Percentiles rank a stretch among this genome's conserved stretches.
phyloP scores from a whole-genome alignment of 2,888 invertebrate species.

The Metallyticus violacea region DNA sequence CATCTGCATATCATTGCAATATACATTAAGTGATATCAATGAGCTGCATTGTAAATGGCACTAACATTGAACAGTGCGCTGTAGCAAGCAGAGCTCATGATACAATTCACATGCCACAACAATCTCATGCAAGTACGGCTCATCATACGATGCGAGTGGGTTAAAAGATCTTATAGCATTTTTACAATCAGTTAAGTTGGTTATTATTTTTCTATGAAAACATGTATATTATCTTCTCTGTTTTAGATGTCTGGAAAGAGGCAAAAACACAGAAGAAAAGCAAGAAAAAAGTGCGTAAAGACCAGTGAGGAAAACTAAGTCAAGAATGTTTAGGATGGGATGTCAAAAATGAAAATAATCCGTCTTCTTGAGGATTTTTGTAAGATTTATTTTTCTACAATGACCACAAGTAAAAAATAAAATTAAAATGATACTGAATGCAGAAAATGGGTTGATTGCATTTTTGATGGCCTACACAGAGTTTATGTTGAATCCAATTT shows the following conservation, averaged over 20 bases:
- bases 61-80: too few species aligned
- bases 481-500: not conserved
- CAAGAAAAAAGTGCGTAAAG: slow-evolving; percentile 75
- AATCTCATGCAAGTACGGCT: too few species aligned
- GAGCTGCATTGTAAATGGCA: too few species aligned
- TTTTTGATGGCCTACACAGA: not conserved
- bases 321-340: not conserved
- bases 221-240: too few species aligned
- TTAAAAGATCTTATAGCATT: too few species aligned
- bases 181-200: too few species aligned
- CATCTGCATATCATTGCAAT: too few species aligned
- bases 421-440: not conserved
- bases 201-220: too few species aligned
- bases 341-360: slow-evolving; percentile 13
- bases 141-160: too few species aligned
- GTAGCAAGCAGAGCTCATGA: too few species aligned
- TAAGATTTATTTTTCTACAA: slow-evolving; percentile 32
- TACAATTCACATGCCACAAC: too few species aligned
- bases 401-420: slow-evolving; percentile 10
- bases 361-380: slow-evolving; percentile 24
- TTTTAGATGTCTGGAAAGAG: slow-evolving; percentile 71
- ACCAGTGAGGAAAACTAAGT: slow-evolving; percentile 51
- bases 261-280: slow-evolving; percentile 69
- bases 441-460: not conserved
- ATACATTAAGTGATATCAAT: too few species aligned